Evolutionary conservation across 2,888 invertebrate genomes (phyloP).

Genomic region (Diaprepes abbreviatus): DNA sequence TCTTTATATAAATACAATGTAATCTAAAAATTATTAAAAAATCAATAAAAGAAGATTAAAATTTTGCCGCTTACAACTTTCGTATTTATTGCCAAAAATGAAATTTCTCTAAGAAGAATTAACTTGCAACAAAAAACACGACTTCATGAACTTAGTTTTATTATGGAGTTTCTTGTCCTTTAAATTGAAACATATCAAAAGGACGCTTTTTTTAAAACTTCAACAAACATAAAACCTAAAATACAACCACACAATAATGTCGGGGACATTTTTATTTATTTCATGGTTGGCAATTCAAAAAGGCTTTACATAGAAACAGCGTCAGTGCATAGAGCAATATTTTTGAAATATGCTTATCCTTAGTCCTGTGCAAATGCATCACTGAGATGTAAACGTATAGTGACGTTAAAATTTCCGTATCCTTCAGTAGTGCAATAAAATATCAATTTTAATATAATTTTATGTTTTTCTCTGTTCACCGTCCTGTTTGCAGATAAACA

Average conservation of each 20-base stretch:
- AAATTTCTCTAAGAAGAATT: too few species aligned
- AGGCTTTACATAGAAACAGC: conserved; percentile 29
- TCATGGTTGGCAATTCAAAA: conserved; percentile 28
- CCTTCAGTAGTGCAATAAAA: not conserved
- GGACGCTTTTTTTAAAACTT: not conserved
- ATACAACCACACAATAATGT: conserved; percentile 23
- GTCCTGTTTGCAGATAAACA: too few species aligned
- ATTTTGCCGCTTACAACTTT: too few species aligned
- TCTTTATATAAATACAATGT: too few species aligned
- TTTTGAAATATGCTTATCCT: conserved; percentile 35
- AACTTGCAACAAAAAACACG: too few species aligned
- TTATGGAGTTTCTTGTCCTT: too few species aligned
- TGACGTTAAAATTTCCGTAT: conserved; percentile 16
- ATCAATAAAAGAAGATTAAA: too few species aligned
- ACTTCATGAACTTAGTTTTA: too few species aligned
- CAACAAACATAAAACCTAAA: conserved; percentile 22
- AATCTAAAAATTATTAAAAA: too few species aligned
- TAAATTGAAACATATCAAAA: not conserved
- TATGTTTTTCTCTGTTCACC: not conserved
- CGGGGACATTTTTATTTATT: conserved; percentile 39
- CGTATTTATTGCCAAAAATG: too few species aligned
- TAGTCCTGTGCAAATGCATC: conserved; percentile 11
- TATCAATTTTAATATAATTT: conserved; percentile 1
- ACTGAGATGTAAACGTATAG: conserved; percentile 27
- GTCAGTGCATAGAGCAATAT: conserved; percentile 29